These are phyloP conservation scores for Cantharis rufa DNA, from an alignment of 2,888 invertebrate genomes.

Conservation along the genomic window DNA sequence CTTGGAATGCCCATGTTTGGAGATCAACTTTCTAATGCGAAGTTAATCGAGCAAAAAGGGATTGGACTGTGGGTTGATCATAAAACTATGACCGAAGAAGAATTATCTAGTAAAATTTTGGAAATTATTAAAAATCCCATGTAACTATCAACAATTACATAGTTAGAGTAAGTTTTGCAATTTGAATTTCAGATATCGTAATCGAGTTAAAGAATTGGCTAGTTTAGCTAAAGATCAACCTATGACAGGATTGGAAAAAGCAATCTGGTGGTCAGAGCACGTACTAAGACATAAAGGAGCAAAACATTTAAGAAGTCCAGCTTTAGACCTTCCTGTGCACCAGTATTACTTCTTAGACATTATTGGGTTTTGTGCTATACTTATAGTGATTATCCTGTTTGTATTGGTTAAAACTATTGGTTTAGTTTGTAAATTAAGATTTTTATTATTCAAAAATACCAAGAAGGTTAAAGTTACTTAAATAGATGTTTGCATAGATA, in stretches of 20 bases:
- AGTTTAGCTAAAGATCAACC: not conserved
- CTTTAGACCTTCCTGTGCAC: not conserved
- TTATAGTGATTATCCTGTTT: not conserved
- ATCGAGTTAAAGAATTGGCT: not conserved
- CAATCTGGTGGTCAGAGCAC: not conserved
- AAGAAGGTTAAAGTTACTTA: not conserved
- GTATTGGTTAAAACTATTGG: not conserved
- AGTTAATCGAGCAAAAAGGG: not conserved
- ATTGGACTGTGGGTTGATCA: not conserved
- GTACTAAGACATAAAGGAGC: not conserved
- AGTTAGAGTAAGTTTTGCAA: not conserved
- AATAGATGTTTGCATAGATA: not conserved
- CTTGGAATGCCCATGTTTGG: not conserved
- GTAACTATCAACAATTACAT: not conserved
- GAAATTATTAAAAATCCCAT: not conserved
- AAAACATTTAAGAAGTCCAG: not conserved
- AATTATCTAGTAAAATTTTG: not conserved
- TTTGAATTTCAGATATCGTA: not conserved
- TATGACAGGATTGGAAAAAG: not conserved
- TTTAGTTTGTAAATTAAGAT: not conserved
- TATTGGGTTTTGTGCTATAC: not conserved
- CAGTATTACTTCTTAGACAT: not conserved
- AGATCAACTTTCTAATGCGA: not conserved
- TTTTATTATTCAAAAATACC: not conserved
- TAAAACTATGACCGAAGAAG: not conserved